Evolutionary conservation across 2,113 vertebrate genomes (phyloP).

Genomic region (Todiramphus saurophagus): DNA sequence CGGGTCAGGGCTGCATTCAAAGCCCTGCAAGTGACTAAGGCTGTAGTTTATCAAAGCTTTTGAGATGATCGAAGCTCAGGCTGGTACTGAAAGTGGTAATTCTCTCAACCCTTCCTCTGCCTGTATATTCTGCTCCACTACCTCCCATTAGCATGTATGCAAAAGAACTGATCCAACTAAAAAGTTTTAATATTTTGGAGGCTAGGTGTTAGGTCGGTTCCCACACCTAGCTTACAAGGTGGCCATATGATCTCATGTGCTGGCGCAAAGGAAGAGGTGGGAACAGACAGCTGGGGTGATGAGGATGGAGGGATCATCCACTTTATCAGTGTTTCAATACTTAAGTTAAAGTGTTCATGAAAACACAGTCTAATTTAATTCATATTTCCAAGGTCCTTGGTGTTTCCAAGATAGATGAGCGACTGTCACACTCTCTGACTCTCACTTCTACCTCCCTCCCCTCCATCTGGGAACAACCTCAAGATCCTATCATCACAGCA

Average conservation of each 20-base stretch:
- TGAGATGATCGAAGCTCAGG: background rate
- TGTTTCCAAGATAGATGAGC: slow-evolving; percentile 50
- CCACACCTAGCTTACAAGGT: background rate
- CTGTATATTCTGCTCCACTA: background rate
- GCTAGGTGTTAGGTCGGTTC: background rate
- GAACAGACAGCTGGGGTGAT: background rate
- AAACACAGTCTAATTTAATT: slow-evolving; percentile 30
- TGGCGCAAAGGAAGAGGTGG: background rate
- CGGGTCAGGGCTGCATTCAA: background rate
- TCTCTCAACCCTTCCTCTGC: background rate
- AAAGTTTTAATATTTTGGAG: background rate
- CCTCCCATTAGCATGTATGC: background rate
- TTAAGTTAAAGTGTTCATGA: background rate
- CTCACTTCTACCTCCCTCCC: slow-evolving; percentile 49
- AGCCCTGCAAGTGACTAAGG: background rate
- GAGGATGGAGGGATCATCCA: background rate
- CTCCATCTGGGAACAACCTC: slow-evolving; percentile 63
- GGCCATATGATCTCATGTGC: background rate
- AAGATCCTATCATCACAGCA: slow-evolving; percentile 33
- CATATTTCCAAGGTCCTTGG: slow-evolving; percentile 25
- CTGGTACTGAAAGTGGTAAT: background rate
- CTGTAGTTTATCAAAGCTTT: background rate
- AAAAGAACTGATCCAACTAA: background rate
- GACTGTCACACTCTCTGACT: slow-evolving; percentile 54
- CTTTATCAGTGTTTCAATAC: background rate